phyloP scores from a whole-genome alignment of 2,888 invertebrate genomes.

The Stenodema calcarata region DNA sequence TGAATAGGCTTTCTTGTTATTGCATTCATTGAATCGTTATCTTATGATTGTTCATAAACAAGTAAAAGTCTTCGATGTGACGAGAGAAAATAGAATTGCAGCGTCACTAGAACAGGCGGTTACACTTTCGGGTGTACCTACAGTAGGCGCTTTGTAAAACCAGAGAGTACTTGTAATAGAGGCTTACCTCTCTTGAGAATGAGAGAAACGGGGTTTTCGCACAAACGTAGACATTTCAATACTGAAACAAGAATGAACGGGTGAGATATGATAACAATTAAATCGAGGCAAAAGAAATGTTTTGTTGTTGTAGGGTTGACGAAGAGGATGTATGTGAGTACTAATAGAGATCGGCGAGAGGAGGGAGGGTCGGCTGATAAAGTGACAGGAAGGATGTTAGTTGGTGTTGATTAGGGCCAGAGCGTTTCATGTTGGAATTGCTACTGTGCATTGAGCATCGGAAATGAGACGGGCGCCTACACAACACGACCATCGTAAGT shows the following conservation, averaged over 20 bases:
- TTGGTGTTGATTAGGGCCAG: slow-evolving; percentile 33
- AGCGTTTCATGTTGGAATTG: background rate
- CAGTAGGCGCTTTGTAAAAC: too few species aligned
- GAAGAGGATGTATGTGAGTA: background rate
- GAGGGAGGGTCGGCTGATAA: background rate
- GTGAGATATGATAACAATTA: background rate
- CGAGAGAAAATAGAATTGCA: too few species aligned
- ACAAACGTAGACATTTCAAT: slow-evolving; percentile 90
- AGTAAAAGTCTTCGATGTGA: too few species aligned
- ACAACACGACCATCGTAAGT: background rate
- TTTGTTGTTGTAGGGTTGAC: background rate
- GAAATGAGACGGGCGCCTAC: background rate
- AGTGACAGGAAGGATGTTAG: slow-evolving; percentile 45
- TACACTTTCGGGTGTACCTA: too few species aligned
- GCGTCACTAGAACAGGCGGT: too few species aligned
- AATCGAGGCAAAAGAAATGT: background rate
- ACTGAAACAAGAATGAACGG: slow-evolving; percentile 68
- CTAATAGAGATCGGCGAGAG: background rate
- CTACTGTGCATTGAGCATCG: background rate
- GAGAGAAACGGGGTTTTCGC: slow-evolving; percentile 87
- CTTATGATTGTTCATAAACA: too few species aligned
- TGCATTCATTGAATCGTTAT: too few species aligned
- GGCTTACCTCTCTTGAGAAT: slow-evolving; percentile 87
- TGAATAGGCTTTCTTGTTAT: too few species aligned
- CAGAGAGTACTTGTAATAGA: background rate